Evolutionary conservation across 2,113 vertebrate genomes (phyloP).

Genomic region (Lepisosteus osseus): DNA sequence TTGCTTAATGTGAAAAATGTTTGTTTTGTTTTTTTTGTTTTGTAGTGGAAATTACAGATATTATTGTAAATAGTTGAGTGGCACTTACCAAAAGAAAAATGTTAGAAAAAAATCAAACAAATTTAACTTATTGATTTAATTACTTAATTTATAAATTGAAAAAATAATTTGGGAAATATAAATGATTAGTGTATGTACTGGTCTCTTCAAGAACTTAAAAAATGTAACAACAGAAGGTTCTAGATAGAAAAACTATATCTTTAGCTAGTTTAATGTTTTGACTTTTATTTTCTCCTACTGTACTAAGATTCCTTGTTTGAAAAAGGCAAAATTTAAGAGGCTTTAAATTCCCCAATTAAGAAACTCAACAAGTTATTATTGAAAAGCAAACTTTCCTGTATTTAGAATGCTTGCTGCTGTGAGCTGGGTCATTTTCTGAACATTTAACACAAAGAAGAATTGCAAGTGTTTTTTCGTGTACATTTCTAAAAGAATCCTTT

Average conservation of each 20-base stretch:
- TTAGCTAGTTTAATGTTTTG: slow-evolving; percentile 52
- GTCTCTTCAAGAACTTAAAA: slow-evolving; percentile 73
- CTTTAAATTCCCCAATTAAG: neutral
- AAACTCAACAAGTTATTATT: slow-evolving; percentile 6
- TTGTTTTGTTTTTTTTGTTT: slow-evolving; percentile 68
- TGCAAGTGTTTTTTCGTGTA: slow-evolving; percentile 18
- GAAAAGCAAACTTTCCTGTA: slow-evolving; percentile 13
- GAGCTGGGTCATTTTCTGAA: slow-evolving; percentile 8
- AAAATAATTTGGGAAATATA: slow-evolving; percentile 46
- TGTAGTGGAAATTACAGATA: slow-evolving; percentile 86
- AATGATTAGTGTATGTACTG: slow-evolving; percentile 51
- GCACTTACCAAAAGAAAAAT: slow-evolving; percentile 78
- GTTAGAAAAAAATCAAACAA: slow-evolving; percentile 33
- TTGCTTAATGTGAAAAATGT: slow-evolving; percentile 68
- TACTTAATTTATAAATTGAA: slow-evolving; percentile 89
- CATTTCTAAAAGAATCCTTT: slow-evolving; percentile 22
- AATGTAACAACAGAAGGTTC: slow-evolving; percentile 53
- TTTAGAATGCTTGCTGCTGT: neutral
- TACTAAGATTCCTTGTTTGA: neutral
- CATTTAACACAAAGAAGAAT: slow-evolving; percentile 2
- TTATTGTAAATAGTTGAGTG: slow-evolving; percentile 94
- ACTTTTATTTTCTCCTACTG: slow-evolving; percentile 7
- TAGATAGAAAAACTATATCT: slow-evolving; percentile 44
- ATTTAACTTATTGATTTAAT: slow-evolving; percentile 90
- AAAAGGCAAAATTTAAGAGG: neutral